Evolutionary conservation across 2,113 vertebrate species (phyloP).

Genomic region (Myotis davidii): DNA sequence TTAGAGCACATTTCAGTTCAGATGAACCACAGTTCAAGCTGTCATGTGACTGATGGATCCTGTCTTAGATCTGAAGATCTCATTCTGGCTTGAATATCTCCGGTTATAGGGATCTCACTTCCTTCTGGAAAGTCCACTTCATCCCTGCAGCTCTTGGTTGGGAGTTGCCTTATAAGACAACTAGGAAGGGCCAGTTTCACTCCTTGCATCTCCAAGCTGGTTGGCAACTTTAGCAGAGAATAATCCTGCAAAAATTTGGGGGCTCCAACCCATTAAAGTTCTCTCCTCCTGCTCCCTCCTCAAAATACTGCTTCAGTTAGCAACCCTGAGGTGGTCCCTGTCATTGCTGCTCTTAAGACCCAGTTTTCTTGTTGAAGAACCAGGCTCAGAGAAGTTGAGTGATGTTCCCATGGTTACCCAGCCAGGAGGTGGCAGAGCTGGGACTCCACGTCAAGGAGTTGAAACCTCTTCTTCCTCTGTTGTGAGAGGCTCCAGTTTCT

Average conservation of each 20-base stretch:
- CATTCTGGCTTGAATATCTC: neutral
- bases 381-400: neutral
- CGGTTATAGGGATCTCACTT: neutral
- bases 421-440: neutral
- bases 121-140: no score
- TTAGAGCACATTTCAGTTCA: neutral
- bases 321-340: neutral
- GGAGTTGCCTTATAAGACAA: neutral
- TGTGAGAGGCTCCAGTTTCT: neutral
- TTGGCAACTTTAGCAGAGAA: neutral
- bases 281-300: neutral
- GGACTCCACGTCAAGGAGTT: neutral
- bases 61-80: fast-evolving
- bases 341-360: neutral
- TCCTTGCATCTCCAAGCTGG: neutral
- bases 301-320: no score
- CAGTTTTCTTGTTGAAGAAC: neutral
- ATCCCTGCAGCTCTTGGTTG: neutral
- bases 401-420: neutral
- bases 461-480: neutral
- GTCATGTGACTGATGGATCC: fast-evolving
- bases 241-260: fast-evolving
- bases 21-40: no score
- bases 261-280: neutral
- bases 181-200: neutral